Evolutionary conservation across 1,140 invertebrate species (phyloP).

Genomic region (Oryzaephilus surinamensis): DNA sequence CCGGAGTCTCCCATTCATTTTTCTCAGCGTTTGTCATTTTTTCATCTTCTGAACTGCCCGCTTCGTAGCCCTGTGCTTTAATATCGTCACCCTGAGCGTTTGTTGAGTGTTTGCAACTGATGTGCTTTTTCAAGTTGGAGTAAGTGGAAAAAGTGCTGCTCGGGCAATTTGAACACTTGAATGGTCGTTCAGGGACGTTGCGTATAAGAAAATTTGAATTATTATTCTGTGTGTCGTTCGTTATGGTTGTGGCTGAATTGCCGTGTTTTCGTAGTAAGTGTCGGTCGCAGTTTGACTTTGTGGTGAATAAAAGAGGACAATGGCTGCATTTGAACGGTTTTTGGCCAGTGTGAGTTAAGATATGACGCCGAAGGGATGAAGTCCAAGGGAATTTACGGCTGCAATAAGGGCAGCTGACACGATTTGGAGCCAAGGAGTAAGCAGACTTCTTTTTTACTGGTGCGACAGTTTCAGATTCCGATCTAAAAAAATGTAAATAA

Average conservation of each 20-base stretch:
- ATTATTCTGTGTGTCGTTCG: constrained; percentile 25
- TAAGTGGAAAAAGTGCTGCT: constrained; percentile 76
- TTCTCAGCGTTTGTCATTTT: constrained; percentile 29
- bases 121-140: constrained; percentile 68
- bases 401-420: constrained; percentile 86
- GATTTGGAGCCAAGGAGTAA: constrained; percentile 87
- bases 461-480: constrained; percentile 40
- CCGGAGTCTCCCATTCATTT: constrained; percentile 21
- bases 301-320: constrained; percentile 88
- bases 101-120: constrained; percentile 54
- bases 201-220: constrained; percentile 44
- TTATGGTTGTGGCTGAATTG: constrained; percentile 34
- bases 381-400: constrained; percentile 91
- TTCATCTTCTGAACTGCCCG: constrained; percentile 37
- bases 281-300: constrained; percentile 93
- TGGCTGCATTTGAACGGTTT: constrained; percentile 91
- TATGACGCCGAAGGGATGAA: constrained; percentile 82
- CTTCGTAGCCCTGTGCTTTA: constrained; percentile 36
- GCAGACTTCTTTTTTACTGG: constrained; percentile 80
- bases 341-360: constrained; percentile 89
- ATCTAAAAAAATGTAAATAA: constrained; percentile 35
- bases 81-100: constrained; percentile 35
- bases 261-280: constrained; percentile 84
- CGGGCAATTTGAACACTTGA: constrained; percentile 74
- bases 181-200: constrained; percentile 68